These are phyloP conservation scores for Nyctibius bracteatus DNA, from an alignment of 2,113 vertebrate genomes.

Conservation along the genomic window DNA sequence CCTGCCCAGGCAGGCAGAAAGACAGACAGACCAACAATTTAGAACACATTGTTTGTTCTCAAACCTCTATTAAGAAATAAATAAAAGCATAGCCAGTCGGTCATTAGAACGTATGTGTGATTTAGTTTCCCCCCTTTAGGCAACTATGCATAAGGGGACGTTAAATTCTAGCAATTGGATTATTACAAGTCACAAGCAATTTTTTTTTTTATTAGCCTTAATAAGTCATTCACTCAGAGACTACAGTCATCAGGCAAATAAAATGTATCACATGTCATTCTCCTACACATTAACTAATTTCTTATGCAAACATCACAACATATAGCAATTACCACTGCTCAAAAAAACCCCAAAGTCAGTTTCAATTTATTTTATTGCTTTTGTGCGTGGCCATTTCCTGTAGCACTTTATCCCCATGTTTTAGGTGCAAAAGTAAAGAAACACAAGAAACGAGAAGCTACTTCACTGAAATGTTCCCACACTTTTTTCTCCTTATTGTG, in stretches of 20 bases:
- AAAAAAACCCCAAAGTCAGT: slow-evolving; percentile 74
- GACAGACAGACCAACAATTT: slow-evolving; percentile 79
- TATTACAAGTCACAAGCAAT: slow-evolving; percentile 78
- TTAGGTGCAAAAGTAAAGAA: slow-evolving; percentile 54
- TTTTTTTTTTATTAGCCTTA: slow-evolving; percentile 84
- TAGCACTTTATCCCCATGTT: slow-evolving; percentile 50
- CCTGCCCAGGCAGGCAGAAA: slow-evolving; percentile 80
- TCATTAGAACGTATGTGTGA: slow-evolving; percentile 76
- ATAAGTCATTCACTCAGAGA: slow-evolving; percentile 81
- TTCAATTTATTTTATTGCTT: slow-evolving; percentile 81
- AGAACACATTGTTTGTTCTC: slow-evolving; percentile 78
- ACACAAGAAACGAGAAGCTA: slow-evolving; percentile 18
- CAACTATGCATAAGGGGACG: slow-evolving; percentile 74
- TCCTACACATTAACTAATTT: slow-evolving; percentile 81
- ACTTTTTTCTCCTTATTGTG: not conserved
- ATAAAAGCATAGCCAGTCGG: slow-evolving; percentile 75
- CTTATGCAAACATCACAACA: slow-evolving; percentile 81
- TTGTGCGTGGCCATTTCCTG: slow-evolving; percentile 73
- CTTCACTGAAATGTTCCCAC: not conserved
- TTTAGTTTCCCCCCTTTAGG: slow-evolving; percentile 74
- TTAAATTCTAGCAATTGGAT: slow-evolving; percentile 80
- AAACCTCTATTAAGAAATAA: slow-evolving; percentile 71
- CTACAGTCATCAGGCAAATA: slow-evolving; percentile 78
- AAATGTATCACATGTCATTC: slow-evolving; percentile 77
- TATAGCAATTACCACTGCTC: slow-evolving; percentile 79